Evolutionary conservation across 2,888 invertebrate genomes (phyloP).

Genomic region (Neoitamus cyanurus): DNA sequence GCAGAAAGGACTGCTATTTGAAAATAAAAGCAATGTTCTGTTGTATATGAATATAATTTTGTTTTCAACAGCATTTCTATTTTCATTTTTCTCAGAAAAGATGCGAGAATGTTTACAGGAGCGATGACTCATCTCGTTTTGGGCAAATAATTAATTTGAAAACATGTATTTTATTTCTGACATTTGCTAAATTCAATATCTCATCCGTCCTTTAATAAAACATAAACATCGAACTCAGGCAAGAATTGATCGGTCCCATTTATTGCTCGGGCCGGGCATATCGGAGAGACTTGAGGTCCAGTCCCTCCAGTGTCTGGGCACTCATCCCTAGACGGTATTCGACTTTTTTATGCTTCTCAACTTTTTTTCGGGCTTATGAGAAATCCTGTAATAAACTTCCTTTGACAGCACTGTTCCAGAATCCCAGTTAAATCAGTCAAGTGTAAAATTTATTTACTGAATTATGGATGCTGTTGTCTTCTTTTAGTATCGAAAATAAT

Average conservation of each 20-base stretch:
- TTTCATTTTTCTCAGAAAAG: no score
- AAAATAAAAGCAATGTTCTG: no score
- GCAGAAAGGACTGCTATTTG: no score
- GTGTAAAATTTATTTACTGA: slow-evolving; percentile 53
- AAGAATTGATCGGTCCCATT: slow-evolving; percentile 22
- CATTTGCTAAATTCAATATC: neutral
- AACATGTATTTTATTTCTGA: neutral
- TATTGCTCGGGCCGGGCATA: neutral
- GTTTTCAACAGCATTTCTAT: no score
- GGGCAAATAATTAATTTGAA: neutral
- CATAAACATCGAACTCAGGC: neutral
- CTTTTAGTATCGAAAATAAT: neutral
- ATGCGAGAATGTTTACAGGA: neutral
- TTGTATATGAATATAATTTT: no score
- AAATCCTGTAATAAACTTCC: slow-evolving; percentile 25
- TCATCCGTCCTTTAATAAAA: neutral
- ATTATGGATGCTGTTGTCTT: slow-evolving; percentile 46
- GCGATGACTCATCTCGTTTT: no score
- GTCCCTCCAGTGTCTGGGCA: neutral
- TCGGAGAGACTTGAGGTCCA: neutral
- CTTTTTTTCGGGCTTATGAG: slow-evolving; percentile 1
- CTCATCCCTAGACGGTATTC: neutral
- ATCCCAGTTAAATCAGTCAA: slow-evolving; percentile 20
- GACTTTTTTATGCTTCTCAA: neutral
- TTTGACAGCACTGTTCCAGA: neutral